Evolutionary conservation across 2,888 invertebrate genomes (phyloP).

Genomic region (Tubulanus polymorphus): DNA sequence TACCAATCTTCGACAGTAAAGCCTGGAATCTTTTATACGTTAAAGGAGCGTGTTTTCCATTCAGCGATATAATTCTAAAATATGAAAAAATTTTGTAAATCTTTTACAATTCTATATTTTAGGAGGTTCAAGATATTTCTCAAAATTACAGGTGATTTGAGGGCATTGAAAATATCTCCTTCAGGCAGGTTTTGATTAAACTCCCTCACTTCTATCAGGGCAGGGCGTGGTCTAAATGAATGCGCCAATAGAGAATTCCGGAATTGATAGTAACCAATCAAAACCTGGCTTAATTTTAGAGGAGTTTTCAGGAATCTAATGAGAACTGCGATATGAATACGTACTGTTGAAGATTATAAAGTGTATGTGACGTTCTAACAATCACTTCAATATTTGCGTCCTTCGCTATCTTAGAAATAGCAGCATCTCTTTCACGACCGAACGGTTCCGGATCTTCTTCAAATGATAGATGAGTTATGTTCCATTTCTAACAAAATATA

Average conservation of each 20-base stretch:
- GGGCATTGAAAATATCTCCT: neutral
- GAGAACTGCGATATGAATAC: too few species aligned
- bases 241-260: too few species aligned
- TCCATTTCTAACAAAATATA: conserved; percentile 54
- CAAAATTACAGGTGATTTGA: neutral
- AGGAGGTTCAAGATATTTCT: too few species aligned
- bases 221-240: too few species aligned
- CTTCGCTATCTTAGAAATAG: conserved; percentile 59
- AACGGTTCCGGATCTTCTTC: conserved; percentile 68
- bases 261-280: too few species aligned
- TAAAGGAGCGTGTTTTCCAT: conserved; percentile 68
- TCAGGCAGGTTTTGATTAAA: too few species aligned
- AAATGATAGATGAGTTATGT: conserved; percentile 54
- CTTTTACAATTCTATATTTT: too few species aligned
- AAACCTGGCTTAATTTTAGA: too few species aligned
- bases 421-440: conserved; percentile 64
- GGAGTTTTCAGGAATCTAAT: too few species aligned
- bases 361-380: conserved; percentile 68
- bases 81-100: too few species aligned
- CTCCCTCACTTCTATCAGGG: too few species aligned
- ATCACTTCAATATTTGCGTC: conserved; percentile 59
- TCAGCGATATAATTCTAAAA: conserved; percentile 61
- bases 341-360: conserved; percentile 65
- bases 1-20: conserved; percentile 34
- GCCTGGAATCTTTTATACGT: conserved; percentile 66